Evolutionary conservation across 2,113 vertebrate genomes (phyloP).

Genomic region (Dicrurus megarhynchus): DNA sequence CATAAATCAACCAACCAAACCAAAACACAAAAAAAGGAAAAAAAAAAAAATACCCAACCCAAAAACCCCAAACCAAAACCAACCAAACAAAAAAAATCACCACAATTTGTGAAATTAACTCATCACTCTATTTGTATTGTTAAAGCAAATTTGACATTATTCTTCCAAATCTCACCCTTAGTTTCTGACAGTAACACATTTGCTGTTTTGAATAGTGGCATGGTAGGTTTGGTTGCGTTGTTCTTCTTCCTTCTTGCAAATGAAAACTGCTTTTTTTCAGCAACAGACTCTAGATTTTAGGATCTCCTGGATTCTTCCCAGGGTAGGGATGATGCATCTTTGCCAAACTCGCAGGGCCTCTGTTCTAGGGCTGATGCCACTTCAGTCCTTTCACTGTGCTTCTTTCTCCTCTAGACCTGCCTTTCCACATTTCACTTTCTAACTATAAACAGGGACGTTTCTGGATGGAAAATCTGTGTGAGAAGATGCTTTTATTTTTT

Average conservation of each 20-base stretch:
- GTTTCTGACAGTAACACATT: not conserved
- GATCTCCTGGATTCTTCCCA: not conserved
- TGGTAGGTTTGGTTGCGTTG: not conserved
- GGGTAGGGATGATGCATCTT: not conserved
- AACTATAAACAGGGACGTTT: not conserved
- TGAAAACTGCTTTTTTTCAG: not conserved
- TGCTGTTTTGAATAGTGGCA: not conserved
- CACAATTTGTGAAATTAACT: not conserved
- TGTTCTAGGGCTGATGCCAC: not conserved
- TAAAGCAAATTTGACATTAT: not conserved
- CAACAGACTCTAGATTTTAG: not conserved
- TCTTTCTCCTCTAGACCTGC: not conserved
- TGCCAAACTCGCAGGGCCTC: not conserved
- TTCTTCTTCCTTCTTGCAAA: not conserved
- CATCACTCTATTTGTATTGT: not conserved
- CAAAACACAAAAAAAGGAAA: accelerated
- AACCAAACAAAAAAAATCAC: not conserved
- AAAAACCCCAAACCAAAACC: not conserved
- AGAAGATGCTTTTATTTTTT: not conserved
- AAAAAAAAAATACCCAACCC: not conserved
- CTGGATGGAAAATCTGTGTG: not conserved
- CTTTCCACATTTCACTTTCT: not conserved
- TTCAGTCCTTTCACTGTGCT: not conserved
- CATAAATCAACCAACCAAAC: not conserved
- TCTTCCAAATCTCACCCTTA: not conserved